Conservation (phyloP, 92 coral and sea anemone genomes). For the Actinostola sp. region DNA sequence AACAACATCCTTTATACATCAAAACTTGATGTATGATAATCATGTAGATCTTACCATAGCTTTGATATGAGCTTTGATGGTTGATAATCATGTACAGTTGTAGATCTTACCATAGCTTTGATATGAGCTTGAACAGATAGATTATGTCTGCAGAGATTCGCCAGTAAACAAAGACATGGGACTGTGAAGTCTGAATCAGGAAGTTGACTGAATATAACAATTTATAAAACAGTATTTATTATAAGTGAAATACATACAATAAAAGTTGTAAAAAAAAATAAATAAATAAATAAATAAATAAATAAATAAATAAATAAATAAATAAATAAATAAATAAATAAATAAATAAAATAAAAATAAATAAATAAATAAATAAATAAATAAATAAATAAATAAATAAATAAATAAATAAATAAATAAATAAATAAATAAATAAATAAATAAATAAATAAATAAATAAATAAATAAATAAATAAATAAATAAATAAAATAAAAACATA, state of each 20-base stretch:
- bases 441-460: no score
- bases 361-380: background rate
- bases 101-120: conserved; percentile 87
- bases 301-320: background rate
- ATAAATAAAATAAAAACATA: no score
- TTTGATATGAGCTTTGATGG: no score
- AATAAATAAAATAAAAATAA: background rate
- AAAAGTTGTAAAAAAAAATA: conserved; percentile 3
- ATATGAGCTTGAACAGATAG: conserved; percentile 95
- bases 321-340: background rate
- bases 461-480: no score
- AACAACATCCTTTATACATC: no score
- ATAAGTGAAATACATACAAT: background rate
- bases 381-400: background rate
- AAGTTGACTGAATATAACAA: conserved; percentile 63
- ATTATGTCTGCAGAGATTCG: conserved; percentile 95
- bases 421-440: no score
- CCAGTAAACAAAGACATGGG: conserved; percentile 92
- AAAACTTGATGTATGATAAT: no score
- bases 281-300: background rate
- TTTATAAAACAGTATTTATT: background rate
- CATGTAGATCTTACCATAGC: no score
- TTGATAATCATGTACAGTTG: conserved; percentile 10
- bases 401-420: no score
- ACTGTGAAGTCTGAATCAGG: conserved; percentile 88